Evolutionary conservation across 1,140 invertebrate species (phyloP), one percentile per base, ranked within the genome.

Genomic region (Rhopalosiphum maidis): DNA sequence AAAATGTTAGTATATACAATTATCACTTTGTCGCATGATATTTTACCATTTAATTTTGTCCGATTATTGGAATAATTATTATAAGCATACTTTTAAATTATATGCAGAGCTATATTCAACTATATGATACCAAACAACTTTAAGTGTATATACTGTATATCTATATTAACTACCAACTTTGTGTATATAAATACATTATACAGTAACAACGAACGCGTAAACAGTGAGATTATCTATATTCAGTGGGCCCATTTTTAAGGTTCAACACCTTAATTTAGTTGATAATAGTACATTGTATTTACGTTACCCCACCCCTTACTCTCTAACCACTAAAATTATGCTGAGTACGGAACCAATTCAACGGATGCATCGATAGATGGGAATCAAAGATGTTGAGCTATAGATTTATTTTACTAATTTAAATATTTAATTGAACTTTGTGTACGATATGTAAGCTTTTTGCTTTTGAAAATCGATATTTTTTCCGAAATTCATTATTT

Each of bases 1-100:
- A n/a, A 91, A 77, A 91, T 46, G 90, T 91, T 77, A 91, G 90
- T 83, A 94, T 68, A 68, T n/a, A 77, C 60, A 1, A 18, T 77
- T 77, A 51, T n/a, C 30, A n/a, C 60, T 18, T 77, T 18, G 30
- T 77, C 30, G 60, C 60, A 77, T 77, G 30, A 77, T 77, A 77
- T 77, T 77, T n/a, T 35, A 77, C 30, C 60, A n/a, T 77, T 77
- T n/a, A n/a, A 77, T 77, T 77, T n/a, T 77, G n/a, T 18, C n/a
- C 15, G 15, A 18, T 77, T 18, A 35, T 35, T 77, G n/a, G 60
- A 77, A 77, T n/a, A 77, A n/a, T 68, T 46, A 46, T 46, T 46
- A 46, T 60, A 30, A 9, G 11, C 9, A 15, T 60, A 60, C 11
- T 68, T 68, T 68, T n/a, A 68, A n/a, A n/a, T 68, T n/a, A 5